These are phyloP conservation scores for Idaea aversata DNA, from an alignment of 2,888 invertebrate genomes.

Conservation along the genomic window DNA sequence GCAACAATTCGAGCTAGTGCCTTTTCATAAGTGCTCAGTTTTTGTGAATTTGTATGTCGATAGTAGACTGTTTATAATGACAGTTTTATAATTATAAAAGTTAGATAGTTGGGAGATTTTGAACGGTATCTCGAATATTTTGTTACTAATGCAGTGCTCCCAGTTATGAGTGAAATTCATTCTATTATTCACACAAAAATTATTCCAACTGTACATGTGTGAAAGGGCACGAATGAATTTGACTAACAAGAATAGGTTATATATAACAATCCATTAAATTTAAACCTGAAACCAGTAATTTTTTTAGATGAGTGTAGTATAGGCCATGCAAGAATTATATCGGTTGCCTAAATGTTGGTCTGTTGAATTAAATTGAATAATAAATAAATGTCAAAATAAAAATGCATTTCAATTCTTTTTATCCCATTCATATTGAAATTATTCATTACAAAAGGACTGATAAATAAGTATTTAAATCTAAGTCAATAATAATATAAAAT, in stretches of 20 bases:
- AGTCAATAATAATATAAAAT: slow-evolving; percentile 80
- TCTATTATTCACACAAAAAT: background rate
- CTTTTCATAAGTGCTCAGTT: slow-evolving; percentile 6
- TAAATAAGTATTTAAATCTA: slow-evolving; percentile 79
- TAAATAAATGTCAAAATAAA: slow-evolving; percentile 59
- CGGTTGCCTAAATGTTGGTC: slow-evolving; percentile 34
- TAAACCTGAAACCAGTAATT: background rate
- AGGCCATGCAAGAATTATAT: slow-evolving; percentile 4
- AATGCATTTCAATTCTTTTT: slow-evolving; percentile 49
- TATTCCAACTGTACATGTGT: background rate
- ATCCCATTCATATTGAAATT: slow-evolving; percentile 74
- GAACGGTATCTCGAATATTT: background rate
- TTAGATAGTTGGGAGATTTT: background rate
- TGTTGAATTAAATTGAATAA: slow-evolving; percentile 42
- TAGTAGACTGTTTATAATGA: background rate
- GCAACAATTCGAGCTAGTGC: background rate
- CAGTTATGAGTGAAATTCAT: background rate
- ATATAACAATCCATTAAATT: background rate
- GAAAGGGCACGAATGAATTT: background rate
- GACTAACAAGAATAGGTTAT: background rate
- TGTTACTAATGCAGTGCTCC: background rate
- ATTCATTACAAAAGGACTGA: slow-evolving; percentile 74
- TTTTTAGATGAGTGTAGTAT: slow-evolving; percentile 5
- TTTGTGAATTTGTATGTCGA: slow-evolving; percentile 2
- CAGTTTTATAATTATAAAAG: background rate